Evolutionary conservation across 2,113 vertebrate genomes (phyloP).

Genomic region (Siniperca chuatsi): DNA sequence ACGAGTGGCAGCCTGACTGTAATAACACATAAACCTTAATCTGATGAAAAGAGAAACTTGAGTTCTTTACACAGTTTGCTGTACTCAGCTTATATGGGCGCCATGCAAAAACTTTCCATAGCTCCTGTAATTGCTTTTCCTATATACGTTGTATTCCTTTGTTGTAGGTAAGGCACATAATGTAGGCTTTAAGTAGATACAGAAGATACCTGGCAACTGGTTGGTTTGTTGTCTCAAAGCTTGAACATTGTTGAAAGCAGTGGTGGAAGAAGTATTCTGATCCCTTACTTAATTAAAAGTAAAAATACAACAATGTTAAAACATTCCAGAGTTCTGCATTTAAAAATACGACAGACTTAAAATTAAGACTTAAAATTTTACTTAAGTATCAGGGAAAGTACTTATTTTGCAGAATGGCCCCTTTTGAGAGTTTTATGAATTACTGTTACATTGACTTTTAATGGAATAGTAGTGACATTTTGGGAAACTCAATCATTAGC

Average conservation of each 20-base stretch:
- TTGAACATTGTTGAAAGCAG: not conserved
- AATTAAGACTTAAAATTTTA: no score
- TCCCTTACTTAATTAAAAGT: not conserved
- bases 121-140: conserved; percentile 52
- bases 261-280: not conserved
- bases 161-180: conserved; percentile 9
- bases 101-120: conserved; percentile 45
- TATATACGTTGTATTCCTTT: conserved; percentile 18
- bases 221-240: conserved; percentile 11
- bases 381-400: not conserved
- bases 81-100: conserved; percentile 29
- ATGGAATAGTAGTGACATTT: not conserved
- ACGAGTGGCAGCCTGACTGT: conserved; percentile 30
- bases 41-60: conserved; percentile 44
- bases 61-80: conserved; percentile 29
- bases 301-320: not conserved
- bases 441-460: not conserved
- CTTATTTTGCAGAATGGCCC: not conserved
- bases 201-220: not conserved
- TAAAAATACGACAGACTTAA: not conserved
- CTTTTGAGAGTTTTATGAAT: not conserved
- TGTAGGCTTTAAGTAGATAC: conserved; percentile 16
- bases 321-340: not conserved
- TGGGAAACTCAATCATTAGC: not conserved
- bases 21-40: conserved; percentile 48